Percentiles rank a stretch among this genome's conserved stretches.
Evolutionary conservation across 2,113 vertebrate species (phyloP).

Genomic region (Larimichthys polyactis): DNA sequence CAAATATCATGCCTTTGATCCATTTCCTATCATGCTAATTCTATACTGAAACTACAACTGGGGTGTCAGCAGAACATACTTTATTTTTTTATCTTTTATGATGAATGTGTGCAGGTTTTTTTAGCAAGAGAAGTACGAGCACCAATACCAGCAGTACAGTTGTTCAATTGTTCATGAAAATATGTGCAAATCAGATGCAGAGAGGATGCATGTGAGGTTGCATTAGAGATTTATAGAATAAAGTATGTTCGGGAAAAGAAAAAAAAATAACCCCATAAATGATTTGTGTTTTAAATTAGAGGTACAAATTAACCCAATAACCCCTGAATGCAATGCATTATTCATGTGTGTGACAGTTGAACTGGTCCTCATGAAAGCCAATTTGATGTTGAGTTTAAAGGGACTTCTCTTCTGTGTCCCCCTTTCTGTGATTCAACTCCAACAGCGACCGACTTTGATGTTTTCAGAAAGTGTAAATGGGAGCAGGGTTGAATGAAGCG

Average conservation of each 20-base stretch:
- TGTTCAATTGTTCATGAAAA: conserved; percentile 35
- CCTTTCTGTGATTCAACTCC: conserved; percentile 59
- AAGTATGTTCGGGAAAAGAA: conserved; percentile 33
- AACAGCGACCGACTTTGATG: conserved; percentile 71
- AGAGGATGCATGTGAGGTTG: conserved; percentile 17
- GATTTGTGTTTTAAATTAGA: conserved; percentile 49
- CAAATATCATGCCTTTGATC: conserved; percentile 48
- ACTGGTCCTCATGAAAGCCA: conserved; percentile 57
- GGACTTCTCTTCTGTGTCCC: conserved; percentile 32
- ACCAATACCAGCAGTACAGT: background rate
- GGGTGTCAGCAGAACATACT: conserved; percentile 29
- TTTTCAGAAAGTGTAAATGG: conserved; percentile 70
- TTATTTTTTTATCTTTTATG: background rate
- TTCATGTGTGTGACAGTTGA: conserved; percentile 64
- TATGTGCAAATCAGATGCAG: conserved; percentile 39
- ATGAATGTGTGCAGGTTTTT: conserved; percentile 9
- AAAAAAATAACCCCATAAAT: conserved; percentile 49
- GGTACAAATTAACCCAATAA: conserved; percentile 60
- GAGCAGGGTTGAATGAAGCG: conserved; percentile 71
- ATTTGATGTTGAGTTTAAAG: conserved; percentile 59
- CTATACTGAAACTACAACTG: conserved; percentile 29
- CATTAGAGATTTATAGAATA: conserved; percentile 9
- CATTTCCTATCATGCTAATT: conserved; percentile 18
- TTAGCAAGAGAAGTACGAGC: background rate
- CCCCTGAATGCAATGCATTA: conserved; percentile 57